A percentile compares a stretch with the other conserved stretches of the same genome.
Conservation (phyloP, 2,888 invertebrate species). For the Cactoblastis cactorum region DNA sequence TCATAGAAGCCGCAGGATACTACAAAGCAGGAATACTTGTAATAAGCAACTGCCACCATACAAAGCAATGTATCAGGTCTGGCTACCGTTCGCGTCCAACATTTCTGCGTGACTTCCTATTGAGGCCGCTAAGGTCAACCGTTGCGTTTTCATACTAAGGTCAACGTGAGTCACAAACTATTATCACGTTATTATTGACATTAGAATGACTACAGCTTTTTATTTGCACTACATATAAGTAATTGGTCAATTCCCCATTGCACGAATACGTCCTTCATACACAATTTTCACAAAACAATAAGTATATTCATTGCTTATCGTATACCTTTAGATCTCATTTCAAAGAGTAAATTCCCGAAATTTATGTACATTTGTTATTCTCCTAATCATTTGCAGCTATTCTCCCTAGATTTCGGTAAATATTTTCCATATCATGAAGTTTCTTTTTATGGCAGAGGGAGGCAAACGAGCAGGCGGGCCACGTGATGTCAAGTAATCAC, state of each 20-base stretch:
- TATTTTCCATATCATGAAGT: not conserved
- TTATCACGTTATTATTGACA: not conserved
- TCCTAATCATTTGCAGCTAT: too few relatives aligned
- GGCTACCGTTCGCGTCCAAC: slow-evolving; percentile 5
- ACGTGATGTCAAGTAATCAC: too few relatives aligned
- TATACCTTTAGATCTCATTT: too few relatives aligned
- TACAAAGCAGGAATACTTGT: not conserved
- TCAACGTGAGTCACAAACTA: slow-evolving; percentile 7
- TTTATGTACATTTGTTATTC: too few relatives aligned
- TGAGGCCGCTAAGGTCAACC: slow-evolving; percentile 20
- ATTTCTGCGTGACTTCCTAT: slow-evolving; percentile 25
- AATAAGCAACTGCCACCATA: not conserved
- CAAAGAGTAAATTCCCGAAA: too few relatives aligned
- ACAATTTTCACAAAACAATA: too few relatives aligned
- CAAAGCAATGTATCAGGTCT: not conserved
- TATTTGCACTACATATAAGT: not conserved
- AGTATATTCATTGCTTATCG: too few relatives aligned
- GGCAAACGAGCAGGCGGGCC: too few relatives aligned
- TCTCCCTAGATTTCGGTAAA: too few relatives aligned
- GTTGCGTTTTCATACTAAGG: slow-evolving; percentile 5
- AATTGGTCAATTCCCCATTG: too few relatives aligned
- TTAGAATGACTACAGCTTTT: not conserved
- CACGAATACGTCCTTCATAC: too few relatives aligned
- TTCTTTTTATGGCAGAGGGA: too few relatives aligned
- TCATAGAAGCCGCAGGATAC: not conserved